A percentile compares a stretch with the other conserved stretches of the same genome.
Conservation (phyloP, 92 coral and sea anemone genomes). For the Phenganax stokvisi region DNA sequence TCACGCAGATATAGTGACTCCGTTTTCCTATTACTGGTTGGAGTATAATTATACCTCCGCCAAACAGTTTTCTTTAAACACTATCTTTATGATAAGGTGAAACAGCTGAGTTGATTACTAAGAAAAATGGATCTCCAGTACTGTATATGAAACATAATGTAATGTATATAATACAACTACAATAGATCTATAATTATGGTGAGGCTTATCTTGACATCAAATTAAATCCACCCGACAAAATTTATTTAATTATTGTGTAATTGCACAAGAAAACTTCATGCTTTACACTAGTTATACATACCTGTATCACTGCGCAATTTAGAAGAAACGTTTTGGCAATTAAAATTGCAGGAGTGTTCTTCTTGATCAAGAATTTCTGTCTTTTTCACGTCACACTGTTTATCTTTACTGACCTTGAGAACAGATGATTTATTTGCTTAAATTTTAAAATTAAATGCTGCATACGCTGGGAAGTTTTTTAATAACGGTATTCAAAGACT, state of each 20-base stretch:
- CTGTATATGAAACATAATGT: no score
- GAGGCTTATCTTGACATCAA: no score
- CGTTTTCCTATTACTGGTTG: not conserved
- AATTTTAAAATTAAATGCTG: not conserved
- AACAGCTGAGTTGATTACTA: no score
- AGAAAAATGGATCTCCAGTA: no score
- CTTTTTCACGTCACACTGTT: not conserved
- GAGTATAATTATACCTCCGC: not conserved
- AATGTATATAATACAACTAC: no score
- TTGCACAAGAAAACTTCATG: no score
- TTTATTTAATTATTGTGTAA: no score
- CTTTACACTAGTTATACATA: not conserved
- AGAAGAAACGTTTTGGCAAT: not conserved
- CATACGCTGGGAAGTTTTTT: not conserved
- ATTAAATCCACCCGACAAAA: no score
- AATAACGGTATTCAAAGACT: not conserved
- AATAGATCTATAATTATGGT: no score
- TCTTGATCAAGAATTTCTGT: not conserved
- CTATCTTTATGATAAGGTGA: not conserved
- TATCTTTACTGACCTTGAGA: not conserved
- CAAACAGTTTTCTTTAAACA: not conserved
- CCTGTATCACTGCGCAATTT: not conserved
- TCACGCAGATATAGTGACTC: no score
- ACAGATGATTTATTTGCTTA: not conserved
- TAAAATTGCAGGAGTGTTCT: not conserved